Evolutionary conservation across 92 coral and sea anemone genomes (phyloP), one percentile per base, ranked within the genome.

Genomic region (Phenganax marumi): DNA sequence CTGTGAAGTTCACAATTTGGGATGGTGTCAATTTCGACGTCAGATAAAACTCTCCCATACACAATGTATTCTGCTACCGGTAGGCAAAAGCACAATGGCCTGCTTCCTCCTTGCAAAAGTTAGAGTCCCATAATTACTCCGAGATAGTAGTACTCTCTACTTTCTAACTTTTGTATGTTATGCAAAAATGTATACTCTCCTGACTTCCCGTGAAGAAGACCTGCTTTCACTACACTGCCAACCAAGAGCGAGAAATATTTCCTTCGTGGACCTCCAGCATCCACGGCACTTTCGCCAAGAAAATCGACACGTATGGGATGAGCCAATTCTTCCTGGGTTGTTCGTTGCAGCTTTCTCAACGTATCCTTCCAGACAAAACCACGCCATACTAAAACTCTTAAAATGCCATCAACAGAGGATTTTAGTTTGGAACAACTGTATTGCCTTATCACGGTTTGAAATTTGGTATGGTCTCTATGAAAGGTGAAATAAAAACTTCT

Each of bases 231-330:
- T 66, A 46, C 72, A 66, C 72, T 39, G 50, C 72, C 72, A 66
- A 54, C 60, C 10, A 54, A 17, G 10, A 54, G 17, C 10, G 60
- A 54, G 22, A 63, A 63, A 3, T 39, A 71, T 55, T 71, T 55
- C 52, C 76, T 71, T 55, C 11, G 76, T 71, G 76, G 76, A 48
- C 76, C 76, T 8, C 76, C 76, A 71, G 76, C 76, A 71, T 71
- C 76, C 14, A 71, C 52, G 4, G 76, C 52, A 26, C 76, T 71
- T 9, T 71, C 76, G 8, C 55, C 52, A 6, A 23, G 9, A 49
- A 71, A 71, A 48, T 39, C 76, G 4, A 71, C 76, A 48, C 52
- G 9, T 14, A 71, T 71, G n/a, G 76, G 52, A 48, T 49, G 2
- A 33, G 53, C 54, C 12, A 71, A 55, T 71, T 71, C 53, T 71